A percentile compares a stretch with the other conserved stretches of the same genome.
phyloP scores from a whole-genome alignment of 2,888 invertebrate genomes.

The Drosophila nr. perissopoda region DNA sequence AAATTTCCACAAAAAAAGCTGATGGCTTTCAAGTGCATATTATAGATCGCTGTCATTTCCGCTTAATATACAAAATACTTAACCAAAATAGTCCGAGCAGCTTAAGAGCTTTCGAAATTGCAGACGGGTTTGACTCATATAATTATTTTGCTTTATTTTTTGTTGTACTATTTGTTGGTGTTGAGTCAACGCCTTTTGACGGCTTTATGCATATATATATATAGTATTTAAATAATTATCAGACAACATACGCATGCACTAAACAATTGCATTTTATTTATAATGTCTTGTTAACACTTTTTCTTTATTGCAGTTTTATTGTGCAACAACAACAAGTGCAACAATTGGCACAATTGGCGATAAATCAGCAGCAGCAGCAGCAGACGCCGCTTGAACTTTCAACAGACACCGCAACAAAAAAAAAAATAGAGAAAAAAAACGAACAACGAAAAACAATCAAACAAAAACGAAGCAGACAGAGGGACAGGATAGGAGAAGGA shows the following conservation, averaged over 20 bases:
- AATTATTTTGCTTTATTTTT: neutral
- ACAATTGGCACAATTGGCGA: conserved; percentile 66
- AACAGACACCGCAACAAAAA: conserved; percentile 18
- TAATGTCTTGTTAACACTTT: conserved; percentile 30
- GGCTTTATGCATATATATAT: conserved; percentile 1
- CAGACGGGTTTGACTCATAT: conserved; percentile 20
- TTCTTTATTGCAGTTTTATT: conserved; percentile 66
- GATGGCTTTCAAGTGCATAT: neutral
- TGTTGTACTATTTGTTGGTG: conserved; percentile 34
- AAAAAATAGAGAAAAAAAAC: conserved; percentile 31
- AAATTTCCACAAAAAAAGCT: neutral
- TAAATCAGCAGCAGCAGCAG: conserved; percentile 38
- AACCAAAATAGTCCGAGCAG: conserved; percentile 2
- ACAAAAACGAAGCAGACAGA: conserved; percentile 22
- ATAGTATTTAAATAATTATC: conserved; percentile 35
- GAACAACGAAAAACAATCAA: conserved; percentile 57
- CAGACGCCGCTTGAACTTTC: conserved; percentile 46
- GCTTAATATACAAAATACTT: neutral
- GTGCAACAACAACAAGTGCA: conserved; percentile 67
- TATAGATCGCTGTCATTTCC: neutral
- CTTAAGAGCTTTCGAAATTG: neutral
- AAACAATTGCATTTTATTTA: conserved; percentile 39
- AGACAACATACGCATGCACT: conserved; percentile 23
- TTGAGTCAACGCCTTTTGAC: conserved; percentile 21
- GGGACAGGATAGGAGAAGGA: neutral